These are phyloP conservation scores for Hermaeophaga mercurialis DNA, from an alignment of 2,888 invertebrate genomes.

Conservation along the genomic window DNA sequence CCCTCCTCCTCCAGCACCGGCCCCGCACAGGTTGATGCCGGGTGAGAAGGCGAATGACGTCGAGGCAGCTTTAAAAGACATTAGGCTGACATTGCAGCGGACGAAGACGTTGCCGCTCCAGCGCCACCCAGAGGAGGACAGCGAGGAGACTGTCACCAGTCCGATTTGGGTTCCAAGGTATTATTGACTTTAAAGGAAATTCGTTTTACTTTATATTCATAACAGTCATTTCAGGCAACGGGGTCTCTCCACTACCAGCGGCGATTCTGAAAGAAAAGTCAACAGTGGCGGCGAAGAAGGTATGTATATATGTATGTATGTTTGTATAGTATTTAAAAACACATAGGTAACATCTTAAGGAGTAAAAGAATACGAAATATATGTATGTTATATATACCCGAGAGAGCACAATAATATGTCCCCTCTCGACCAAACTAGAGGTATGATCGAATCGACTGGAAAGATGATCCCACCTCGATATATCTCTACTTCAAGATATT, in stretches of 20 bases:
- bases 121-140: conserved; percentile 55
- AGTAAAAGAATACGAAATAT: no score
- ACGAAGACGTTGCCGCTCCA: conserved; percentile 69
- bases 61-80: conserved; percentile 80
- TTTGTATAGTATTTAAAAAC: conserved; percentile 9
- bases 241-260: conserved; percentile 60
- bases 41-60: conserved; percentile 53
- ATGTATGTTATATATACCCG: no score
- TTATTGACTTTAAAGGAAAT: conserved; percentile 27
- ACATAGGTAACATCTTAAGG: no score
- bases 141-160: conserved; percentile 61
- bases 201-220: conserved; percentile 37
- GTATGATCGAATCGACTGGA: no score
- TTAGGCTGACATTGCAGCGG: conserved; percentile 78
- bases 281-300: conserved; percentile 68
- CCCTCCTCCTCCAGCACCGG: conserved; percentile 78
- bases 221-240: conserved; percentile 61
- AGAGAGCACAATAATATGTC: no score
- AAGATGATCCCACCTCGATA: no score
- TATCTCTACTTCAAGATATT: no score
- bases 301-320: no score
- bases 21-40: conserved; percentile 67
- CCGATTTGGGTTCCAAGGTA: conserved; percentile 75
- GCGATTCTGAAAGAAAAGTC: conserved; percentile 69
- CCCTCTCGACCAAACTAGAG: no score